A percentile compares a stretch with the other conserved stretches of the same genome.
Conservation (phyloP, 2,113 vertebrate genomes). For the Lepus europaeus region DNA sequence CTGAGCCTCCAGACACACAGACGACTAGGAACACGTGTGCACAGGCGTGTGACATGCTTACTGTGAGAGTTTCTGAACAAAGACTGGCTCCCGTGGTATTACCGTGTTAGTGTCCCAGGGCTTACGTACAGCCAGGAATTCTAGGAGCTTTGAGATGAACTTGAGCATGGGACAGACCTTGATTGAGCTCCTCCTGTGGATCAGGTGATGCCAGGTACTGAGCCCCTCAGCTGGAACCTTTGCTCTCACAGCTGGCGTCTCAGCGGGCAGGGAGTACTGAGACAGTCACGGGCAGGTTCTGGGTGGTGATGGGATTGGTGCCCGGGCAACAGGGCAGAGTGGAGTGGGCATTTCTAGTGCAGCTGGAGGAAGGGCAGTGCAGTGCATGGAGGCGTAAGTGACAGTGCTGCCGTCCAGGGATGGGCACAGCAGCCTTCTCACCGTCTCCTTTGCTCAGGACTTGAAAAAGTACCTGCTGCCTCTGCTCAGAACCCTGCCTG, state of each 20-base stretch:
- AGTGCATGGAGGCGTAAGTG: not conserved
- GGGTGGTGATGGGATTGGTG: not conserved
- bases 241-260: fast-evolving
- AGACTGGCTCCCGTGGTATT: not conserved
- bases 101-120: not conserved
- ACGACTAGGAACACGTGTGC: fast-evolving
- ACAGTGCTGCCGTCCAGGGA: fast-evolving
- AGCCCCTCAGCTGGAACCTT: not conserved
- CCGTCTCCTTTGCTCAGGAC: not conserved
- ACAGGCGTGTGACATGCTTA: not conserved
- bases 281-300: fast-evolving
- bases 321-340: not conserved
- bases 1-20: not conserved
- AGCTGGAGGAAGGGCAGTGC: fast-evolving
- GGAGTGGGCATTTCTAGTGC: not conserved
- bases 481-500: not conserved
- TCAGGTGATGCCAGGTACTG: fast-evolving
- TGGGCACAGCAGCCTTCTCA: not conserved
- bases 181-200: not conserved
- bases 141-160: not conserved
- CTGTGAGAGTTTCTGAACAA: not conserved
- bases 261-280: not conserved
- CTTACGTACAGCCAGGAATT: not conserved
- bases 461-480: not conserved
- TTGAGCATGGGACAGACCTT: not conserved